Conservation (phyloP, 2,797 vertebrate genomes). For the Karalla daura region DNA sequence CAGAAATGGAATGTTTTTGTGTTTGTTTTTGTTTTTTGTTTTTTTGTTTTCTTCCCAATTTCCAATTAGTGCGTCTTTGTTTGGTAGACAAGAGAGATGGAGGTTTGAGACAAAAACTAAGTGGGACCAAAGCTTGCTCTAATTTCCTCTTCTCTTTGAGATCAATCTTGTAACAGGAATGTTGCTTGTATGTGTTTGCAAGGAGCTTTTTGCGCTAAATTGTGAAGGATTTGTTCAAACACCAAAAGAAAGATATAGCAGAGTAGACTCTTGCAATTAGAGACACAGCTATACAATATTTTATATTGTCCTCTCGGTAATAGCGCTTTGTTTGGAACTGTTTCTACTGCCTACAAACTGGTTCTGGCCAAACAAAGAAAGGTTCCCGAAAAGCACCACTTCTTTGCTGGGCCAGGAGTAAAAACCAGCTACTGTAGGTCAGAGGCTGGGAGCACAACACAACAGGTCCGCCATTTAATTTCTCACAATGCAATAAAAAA, state of each 20-base stretch:
- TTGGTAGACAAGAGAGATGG: conserved; percentile 3
- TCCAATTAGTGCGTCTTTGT: conserved; percentile 63
- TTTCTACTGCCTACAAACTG: too few relatives aligned
- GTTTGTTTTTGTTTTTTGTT: conserved; percentile 50
- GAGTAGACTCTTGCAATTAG: too few relatives aligned
- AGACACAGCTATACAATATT: too few relatives aligned
- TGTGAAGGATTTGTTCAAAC: background rate
- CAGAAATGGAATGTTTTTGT: conserved; percentile 53
- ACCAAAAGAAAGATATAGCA: background rate
- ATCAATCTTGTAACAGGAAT: background rate
- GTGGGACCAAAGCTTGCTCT: conserved; percentile 14
- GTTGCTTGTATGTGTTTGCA: background rate
- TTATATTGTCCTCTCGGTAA: too few relatives aligned
- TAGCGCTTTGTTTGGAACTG: too few relatives aligned
- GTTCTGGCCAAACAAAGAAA: too few relatives aligned
- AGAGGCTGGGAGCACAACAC: too few relatives aligned
- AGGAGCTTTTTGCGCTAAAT: background rate
- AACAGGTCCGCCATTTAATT: too few relatives aligned
- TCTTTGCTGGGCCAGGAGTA: too few relatives aligned
- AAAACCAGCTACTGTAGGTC: too few relatives aligned
- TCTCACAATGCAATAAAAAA: too few relatives aligned
- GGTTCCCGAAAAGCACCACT: too few relatives aligned
- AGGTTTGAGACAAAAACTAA: conserved; percentile 6
- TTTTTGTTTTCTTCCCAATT: conserved; percentile 42
- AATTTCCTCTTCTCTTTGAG: conserved; percentile 16